A percentile compares a stretch with the other conserved stretches of the same genome.
phyloP scores from a whole-genome alignment of 2,113 vertebrate species.

The Beaufortia kweichowensis region DNA sequence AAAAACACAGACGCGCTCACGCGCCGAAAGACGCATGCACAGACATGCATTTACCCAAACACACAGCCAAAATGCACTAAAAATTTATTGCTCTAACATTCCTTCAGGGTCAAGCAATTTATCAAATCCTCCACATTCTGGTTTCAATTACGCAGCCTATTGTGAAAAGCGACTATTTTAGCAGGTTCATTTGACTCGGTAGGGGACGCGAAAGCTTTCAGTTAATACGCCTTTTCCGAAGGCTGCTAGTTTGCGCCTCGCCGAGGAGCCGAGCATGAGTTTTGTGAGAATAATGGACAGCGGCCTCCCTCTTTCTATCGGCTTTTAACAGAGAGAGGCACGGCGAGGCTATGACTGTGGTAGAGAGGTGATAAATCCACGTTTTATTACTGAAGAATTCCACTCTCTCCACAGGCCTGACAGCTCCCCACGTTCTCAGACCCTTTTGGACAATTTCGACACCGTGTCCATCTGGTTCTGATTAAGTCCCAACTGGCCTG shows the following conservation, averaged over 20 bases:
- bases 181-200: slow-evolving; percentile 99
- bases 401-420: slow-evolving; percentile 97
- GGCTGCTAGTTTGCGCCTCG: slow-evolving; percentile 55
- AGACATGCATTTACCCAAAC: slow-evolving; percentile 60
- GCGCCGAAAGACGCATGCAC: slow-evolving; percentile 60
- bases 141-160: slow-evolving; percentile 98
- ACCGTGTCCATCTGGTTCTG: slow-evolving; percentile 97
- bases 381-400: slow-evolving; percentile 99
- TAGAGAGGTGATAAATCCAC: slow-evolving; percentile 98
- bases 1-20: slow-evolving; percentile 60
- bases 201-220: slow-evolving; percentile 86
- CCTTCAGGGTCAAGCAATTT: slow-evolving; percentile 97
- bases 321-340: slow-evolving; percentile 72
- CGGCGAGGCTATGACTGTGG: slow-evolving; percentile 86
- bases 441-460: slow-evolving; percentile 94
- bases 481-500: slow-evolving; percentile 89
- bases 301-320: slow-evolving; percentile 65
- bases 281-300: slow-evolving; percentile 75
- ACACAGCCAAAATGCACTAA: slow-evolving; percentile 79
- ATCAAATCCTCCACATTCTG: slow-evolving; percentile 99
- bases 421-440: slow-evolving; percentile 94
- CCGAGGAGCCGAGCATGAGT: slow-evolving; percentile 49
- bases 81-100: slow-evolving; percentile 98
- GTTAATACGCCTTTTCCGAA: slow-evolving; percentile 81
- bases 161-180: slow-evolving; percentile 95